A percentile compares a stretch with the other conserved stretches of the same genome.
These are phyloP conservation scores for Enteromius anoplus DNA, from an alignment of 2,797 vertebrate species.

Conservation along the genomic window DNA sequence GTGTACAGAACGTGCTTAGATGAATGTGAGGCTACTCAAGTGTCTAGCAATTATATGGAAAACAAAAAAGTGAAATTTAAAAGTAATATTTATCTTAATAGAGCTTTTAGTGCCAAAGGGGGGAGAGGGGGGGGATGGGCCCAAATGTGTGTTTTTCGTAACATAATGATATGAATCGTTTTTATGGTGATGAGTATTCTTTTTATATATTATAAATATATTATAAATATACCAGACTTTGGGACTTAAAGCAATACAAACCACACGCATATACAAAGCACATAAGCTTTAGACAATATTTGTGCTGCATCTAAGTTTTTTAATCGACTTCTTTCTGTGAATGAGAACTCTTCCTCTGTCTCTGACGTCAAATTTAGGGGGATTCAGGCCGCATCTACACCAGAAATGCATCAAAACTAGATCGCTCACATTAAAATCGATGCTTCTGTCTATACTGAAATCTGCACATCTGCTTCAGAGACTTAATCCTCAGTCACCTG, in stretches of 20 bases:
- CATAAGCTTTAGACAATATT: constrained; percentile 40
- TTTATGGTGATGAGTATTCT: constrained; percentile 78
- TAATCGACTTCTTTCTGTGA: constrained; percentile 8
- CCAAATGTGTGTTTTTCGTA: constrained; percentile 68
- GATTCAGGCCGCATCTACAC: neutral
- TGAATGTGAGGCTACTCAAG: constrained; percentile 75
- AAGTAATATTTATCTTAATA: constrained; percentile 38
- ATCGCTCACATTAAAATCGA: neutral
- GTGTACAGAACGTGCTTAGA: constrained; percentile 72
- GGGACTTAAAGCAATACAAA: constrained; percentile 80
- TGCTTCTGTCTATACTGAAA: neutral
- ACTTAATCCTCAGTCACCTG: neutral
- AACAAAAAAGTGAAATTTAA: constrained; percentile 69
- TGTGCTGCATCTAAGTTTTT: constrained; percentile 7
- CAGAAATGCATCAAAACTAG: neutral
- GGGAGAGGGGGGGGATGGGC: constrained; percentile 66
- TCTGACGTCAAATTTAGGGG: neutral
- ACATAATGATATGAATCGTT: constrained; percentile 71
- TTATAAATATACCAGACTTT: constrained; percentile 73
- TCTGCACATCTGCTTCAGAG: neutral
- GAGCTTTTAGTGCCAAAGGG: constrained; percentile 77
- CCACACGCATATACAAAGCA: constrained; percentile 65
- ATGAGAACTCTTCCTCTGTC: constrained; percentile 1
- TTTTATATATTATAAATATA: constrained; percentile 49
- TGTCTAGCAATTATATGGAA: constrained; percentile 71